Evolutionary conservation across 2,888 invertebrate genomes (phyloP), one percentile per base, ranked within the genome.

Genomic region (Scrobipalpa costella): DNA sequence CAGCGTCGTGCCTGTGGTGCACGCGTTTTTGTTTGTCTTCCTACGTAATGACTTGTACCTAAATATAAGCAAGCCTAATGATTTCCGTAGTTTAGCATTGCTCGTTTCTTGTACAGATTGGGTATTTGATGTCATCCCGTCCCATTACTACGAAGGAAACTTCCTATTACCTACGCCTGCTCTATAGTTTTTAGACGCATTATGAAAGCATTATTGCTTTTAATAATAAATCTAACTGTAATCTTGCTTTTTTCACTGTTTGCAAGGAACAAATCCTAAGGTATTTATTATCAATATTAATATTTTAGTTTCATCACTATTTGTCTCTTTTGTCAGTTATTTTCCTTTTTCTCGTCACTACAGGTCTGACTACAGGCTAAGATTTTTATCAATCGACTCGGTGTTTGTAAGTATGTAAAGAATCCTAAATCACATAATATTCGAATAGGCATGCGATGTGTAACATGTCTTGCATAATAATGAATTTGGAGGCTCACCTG

Each of bases 401-500:
- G 2, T 3, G 15, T 13, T 44, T 44, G n/a, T 15, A 36, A 36
- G 36, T 36, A 27, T 27, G 27, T 38, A 38, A 38, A 38, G 13
- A 8, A 13, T 11, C 13, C 13, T 38, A 38, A 38, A 13, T 2
- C 44, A 44, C 44, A n/a, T n/a, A 5, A 44, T 44, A 44, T 44
- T 15, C 44, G n/a, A 44, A 44, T 44, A n/a, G n/a, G 44, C n/a
- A 44, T 44, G n/a, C 44, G 44, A 44, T 44, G n/a, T 44, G 44
- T 49, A 68, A 55, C 55, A 57, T 33, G 21, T 63, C 57, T 21
- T 52, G 59, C 19, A 50, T 52, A 64, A 59, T 55, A 63, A 52
- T 38, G 21, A 58, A 33, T 40, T 63, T 36, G 57, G 21, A n/a
- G 17, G 80, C 90, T 76, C 73, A 91, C 90, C 83, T 90, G 83